Conservation (phyloP, 2,797 vertebrate genomes). For the Alauda arvensis region DNA sequence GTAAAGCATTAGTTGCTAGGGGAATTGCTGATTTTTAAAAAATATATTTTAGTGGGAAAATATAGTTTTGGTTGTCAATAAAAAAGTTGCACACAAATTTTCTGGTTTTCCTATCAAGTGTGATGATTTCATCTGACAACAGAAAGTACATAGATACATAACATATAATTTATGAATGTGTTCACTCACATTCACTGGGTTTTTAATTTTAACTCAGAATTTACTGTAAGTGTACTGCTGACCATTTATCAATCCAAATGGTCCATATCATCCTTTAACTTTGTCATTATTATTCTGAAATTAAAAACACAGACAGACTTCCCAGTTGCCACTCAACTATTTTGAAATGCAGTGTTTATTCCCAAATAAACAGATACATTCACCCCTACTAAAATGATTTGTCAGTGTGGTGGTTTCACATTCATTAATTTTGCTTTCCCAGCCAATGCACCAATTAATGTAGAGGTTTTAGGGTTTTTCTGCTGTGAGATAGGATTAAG, state of each 20-base stretch:
- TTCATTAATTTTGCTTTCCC: too few relatives aligned
- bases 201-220: constrained; percentile 20
- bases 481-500: too few relatives aligned
- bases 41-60: background rate
- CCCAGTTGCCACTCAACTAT: constrained; percentile 8
- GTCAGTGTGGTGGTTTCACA: background rate
- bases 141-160: background rate
- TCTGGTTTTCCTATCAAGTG: background rate
- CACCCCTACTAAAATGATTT: background rate
- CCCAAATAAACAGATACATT: background rate
- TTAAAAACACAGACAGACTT: background rate
- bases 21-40: background rate
- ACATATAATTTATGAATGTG: background rate
- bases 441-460: too few relatives aligned
- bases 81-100: background rate
- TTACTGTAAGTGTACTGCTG: background rate
- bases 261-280: background rate
- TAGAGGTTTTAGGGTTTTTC: too few relatives aligned
- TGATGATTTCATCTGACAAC: background rate
- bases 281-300: constrained; percentile 18
- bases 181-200: background rate
- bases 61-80: background rate
- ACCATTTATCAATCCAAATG: background rate
- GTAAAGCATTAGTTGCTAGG: background rate
- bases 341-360: constrained; percentile 13